Evolutionary conservation across 1,140 invertebrate genomes (phyloP), one percentile per base, ranked within the genome.

Genomic region (Diachasmimorpha longicaudata): DNA sequence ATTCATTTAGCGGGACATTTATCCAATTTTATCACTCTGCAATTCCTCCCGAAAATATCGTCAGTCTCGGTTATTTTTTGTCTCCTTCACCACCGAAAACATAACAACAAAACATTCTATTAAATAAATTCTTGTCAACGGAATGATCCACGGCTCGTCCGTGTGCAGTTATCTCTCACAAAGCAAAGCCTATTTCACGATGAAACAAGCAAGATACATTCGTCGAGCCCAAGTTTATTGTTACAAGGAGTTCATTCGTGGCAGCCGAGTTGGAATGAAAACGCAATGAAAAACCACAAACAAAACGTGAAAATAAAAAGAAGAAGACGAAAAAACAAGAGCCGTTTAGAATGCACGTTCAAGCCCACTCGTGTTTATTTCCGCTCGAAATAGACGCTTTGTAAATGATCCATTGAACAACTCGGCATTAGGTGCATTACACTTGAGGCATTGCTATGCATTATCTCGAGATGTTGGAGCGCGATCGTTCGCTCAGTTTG

Each of bases 161-260:
- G 11, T 37, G 55, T 23, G 55, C 8, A 58, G 36, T 19, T 58
- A 72, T 72, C 23, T 52, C 9, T 58, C 31, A 63, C 46, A 72
- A 58, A 55, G 55, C 67, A 39, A 69, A 19, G 46, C 73, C 68
- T 55, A 67, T 48, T 74, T 42, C 14, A 46, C 67, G 58, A 78
- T 68, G 74, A 72, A 36, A 74, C 71, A 52, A 79, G 74, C 77
- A 71, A 77, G 58, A 76, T 31, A 74, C 42, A 76, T 44, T 46
- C 67, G 68, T 21, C 74, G 63, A 67, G 68, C 69, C 42, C 37
- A 79, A 77, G 81, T 81, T 81, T 81, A 81, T 81, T 81, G 79
- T 81, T 80, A 78, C 77, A 81, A 79, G 77, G 77, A 79, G 77
- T 77, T 80, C 77, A 81, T 80, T 81, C 81, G 79, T 75, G 76